Percentiles rank a stretch among this genome's conserved stretches.
Evolutionary conservation across 2,113 vertebrate species (phyloP).

Genomic region (Salvator merianae): DNA sequence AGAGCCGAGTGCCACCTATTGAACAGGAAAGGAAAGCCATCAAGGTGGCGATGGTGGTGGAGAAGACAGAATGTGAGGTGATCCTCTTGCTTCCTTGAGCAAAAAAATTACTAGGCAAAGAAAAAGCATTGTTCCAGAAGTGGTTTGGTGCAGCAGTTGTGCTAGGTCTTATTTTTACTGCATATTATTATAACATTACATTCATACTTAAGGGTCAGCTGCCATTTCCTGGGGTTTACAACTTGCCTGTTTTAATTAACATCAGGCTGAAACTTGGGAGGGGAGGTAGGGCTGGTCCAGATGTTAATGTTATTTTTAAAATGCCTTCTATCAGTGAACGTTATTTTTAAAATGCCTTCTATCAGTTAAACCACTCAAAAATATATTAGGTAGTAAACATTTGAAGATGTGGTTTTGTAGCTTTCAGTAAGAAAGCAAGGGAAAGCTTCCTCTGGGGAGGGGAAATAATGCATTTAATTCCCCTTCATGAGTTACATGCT

Average conservation of each 20-base stretch:
- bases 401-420: conserved; percentile 22
- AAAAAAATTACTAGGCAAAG: conserved; percentile 59
- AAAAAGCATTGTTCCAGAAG: conserved; percentile 67
- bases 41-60: not conserved
- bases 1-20: not conserved
- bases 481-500: not conserved
- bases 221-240: conserved; percentile 86
- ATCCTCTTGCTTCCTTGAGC: conserved; percentile 42
- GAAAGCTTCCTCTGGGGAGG: not conserved
- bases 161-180: conserved; percentile 76
- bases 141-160: conserved; percentile 68
- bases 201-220: conserved; percentile 83
- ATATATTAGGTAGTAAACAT: conserved; percentile 49
- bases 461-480: not conserved
- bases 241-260: conserved; percentile 86
- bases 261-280: conserved; percentile 78
- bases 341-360: conserved; percentile 69
- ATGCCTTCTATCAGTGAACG: conserved; percentile 71
- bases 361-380: conserved; percentile 73
- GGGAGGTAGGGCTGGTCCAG: conserved; percentile 77
- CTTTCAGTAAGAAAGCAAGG: conserved; percentile 40
- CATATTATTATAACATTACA: conserved; percentile 80
- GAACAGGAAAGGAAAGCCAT: not conserved
- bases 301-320: conserved; percentile 83
- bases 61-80: conserved; percentile 3